Base-by-base conservation (phyloP, 2,888 invertebrate genomes). In the Acanthacorydalis orientalis region DNA sequence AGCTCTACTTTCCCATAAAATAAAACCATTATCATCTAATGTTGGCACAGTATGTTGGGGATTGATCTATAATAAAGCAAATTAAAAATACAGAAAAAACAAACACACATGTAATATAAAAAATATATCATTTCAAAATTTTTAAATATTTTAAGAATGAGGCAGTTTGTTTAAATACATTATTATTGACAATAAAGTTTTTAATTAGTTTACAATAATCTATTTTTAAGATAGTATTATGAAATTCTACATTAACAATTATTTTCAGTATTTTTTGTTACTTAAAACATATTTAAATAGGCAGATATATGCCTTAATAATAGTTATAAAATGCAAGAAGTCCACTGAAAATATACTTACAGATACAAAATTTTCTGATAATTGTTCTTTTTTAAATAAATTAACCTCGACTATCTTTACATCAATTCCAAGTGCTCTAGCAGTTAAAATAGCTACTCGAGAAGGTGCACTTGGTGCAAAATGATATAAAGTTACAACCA, bases 21-120 rank as follows among this genome's bases (percentile, higher is more conserved):
- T 60, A 57, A 79, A 78, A 10, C 77, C 79, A 49, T 75, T 70
- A 58, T 82, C 82, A 23, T 76, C 74, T 48, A 83, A 64, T 8
- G 81, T 80, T 8, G 82, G 82, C 4, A 83, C 64, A 49, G 73
- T 73, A 59, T 80, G 79, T 57, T 79, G 79, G 6, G 78, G 78
- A 60, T 80, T 80, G 41, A 78, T 68, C 65, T 75, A 68, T 42
- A 70, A 51, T 49, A 49, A 51, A 49, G 8, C 6, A 14, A 6
- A 16, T 15, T 14, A 14, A 12, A 40, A 40, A 11, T 11, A 14
- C n/a, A n/a, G n/a, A n/a, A n/a, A n/a, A n/a, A n/a, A n/a, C n/a
- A n/a, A n/a, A n/a, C n/a, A n/a, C n/a, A n/a, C n/a, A n/a, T n/a
- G n/a, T n/a, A n/a, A n/a, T n/a, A n/a, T n/a, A n/a, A n/a, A n/a